Conservation (phyloP, 2,888 invertebrate genomes). For the Catocala fraxini region DNA sequence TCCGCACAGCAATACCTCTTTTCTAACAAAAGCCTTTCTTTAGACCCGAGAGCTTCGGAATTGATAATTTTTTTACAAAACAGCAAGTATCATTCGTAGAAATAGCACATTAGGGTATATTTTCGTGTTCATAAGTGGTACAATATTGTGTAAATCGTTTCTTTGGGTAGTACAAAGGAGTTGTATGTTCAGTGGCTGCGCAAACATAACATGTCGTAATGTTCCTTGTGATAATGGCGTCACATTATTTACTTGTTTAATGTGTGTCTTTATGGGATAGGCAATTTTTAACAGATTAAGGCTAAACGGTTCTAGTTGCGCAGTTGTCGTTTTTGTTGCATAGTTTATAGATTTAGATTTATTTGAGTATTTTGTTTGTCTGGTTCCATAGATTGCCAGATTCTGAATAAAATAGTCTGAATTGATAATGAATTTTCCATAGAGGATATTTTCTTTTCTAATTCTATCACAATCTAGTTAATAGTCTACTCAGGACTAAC, state of each 20-base stretch:
- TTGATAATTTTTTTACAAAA: too few relatives aligned
- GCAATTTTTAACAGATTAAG: constrained; percentile 51
- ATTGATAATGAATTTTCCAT: too few relatives aligned
- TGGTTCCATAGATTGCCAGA: too few relatives aligned
- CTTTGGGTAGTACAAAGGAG: constrained; percentile 39
- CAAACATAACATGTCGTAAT: constrained; percentile 42
- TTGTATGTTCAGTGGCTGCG: constrained; percentile 37
- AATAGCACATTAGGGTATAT: constrained; percentile 1
- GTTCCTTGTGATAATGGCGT: constrained; percentile 34
- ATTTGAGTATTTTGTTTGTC: too few relatives aligned
- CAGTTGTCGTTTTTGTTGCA: constrained; percentile 1
- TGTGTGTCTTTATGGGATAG: constrained; percentile 37
- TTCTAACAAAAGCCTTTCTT: too few relatives aligned
- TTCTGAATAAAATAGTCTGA: too few relatives aligned
- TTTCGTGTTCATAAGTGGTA: constrained; percentile 8
- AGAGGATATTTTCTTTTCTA: too few relatives aligned
- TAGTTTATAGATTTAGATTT: too few relatives aligned
- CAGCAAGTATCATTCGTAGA: background rate
- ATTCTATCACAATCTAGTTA: too few relatives aligned
- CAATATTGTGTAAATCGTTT: constrained; percentile 8
- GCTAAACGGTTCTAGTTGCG: constrained; percentile 31
- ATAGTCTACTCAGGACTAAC: too few relatives aligned
- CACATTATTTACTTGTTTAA: constrained; percentile 47
- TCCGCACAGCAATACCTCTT: too few relatives aligned
- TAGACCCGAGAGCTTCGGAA: too few relatives aligned